These are phyloP conservation scores for Tragelaphus scriptus DNA, from an alignment of 2,113 vertebrate species.

Conservation along the genomic window DNA sequence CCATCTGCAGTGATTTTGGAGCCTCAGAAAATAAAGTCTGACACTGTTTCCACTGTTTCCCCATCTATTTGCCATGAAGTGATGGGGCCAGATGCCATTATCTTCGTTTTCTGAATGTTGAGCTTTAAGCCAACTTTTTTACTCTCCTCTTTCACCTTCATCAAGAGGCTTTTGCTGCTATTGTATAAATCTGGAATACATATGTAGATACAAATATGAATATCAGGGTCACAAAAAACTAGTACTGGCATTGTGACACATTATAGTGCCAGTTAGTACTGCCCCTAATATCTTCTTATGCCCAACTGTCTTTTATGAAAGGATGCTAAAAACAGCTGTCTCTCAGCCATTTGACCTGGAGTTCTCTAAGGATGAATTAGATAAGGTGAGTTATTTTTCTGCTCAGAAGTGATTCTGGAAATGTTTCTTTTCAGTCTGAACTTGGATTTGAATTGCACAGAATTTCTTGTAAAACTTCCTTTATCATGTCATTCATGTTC, in stretches of 20 bases:
- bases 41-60: no score
- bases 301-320: neutral
- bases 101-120: no score
- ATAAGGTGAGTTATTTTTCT: neutral
- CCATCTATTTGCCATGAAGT: no score
- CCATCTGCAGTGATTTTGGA: no score
- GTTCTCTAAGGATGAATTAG: neutral
- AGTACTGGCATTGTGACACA: neutral
- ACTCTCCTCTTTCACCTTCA: no score
- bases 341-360: neutral
- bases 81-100: no score
- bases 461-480: neutral
- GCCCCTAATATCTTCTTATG: neutral
- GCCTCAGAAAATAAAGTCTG: no score
- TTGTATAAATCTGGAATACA: neutral
- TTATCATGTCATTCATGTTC: neutral
- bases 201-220: neutral
- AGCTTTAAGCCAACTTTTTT: no score
- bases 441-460: neutral
- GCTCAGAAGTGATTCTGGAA: neutral
- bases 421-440: neutral
- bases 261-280: neutral
- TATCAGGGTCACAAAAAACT: neutral
- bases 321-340: neutral
- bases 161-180: neutral